Conservation (phyloP, 2,888 invertebrate genomes). For the Amiota minor region DNA sequence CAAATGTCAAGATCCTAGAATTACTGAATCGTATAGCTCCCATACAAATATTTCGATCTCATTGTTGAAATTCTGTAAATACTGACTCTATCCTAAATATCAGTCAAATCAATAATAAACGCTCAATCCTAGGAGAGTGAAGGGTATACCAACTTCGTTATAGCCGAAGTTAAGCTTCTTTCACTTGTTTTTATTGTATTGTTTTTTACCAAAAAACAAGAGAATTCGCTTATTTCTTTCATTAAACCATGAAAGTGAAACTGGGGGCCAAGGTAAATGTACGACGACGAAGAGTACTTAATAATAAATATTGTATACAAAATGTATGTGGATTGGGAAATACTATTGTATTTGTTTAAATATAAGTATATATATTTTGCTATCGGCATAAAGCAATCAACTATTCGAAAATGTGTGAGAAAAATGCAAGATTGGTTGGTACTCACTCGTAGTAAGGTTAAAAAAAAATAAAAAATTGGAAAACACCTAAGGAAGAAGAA, state of each 20-base stretch:
- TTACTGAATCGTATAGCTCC: too few relatives aligned
- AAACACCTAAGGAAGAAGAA: slow-evolving; percentile 39
- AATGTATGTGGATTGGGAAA: neutral
- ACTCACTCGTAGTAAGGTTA: too few relatives aligned
- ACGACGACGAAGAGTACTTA: slow-evolving; percentile 1
- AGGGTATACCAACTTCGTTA: too few relatives aligned
- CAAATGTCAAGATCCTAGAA: too few relatives aligned
- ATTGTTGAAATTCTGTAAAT: too few relatives aligned
- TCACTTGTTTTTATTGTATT: too few relatives aligned
- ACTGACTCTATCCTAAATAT: too few relatives aligned
- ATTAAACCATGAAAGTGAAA: slow-evolving; percentile 15
- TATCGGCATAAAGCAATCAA: neutral
- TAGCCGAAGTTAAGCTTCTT: too few relatives aligned
- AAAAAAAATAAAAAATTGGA: slow-evolving; percentile 31
- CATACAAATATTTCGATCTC: too few relatives aligned
- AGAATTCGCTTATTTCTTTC: neutral
- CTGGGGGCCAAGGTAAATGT: neutral
- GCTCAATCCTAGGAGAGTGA: too few relatives aligned
- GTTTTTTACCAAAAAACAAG: too few relatives aligned
- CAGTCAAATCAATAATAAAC: too few relatives aligned
- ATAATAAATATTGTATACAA: slow-evolving; percentile 8
- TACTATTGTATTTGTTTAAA: neutral
- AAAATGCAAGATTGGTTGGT: slow-evolving; percentile 36
- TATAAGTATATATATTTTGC: slow-evolving; percentile 4
- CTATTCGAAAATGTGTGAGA: slow-evolving; percentile 31